Conservation (phyloP, 1,140 invertebrate genomes). For the Aricia agestis region DNA sequence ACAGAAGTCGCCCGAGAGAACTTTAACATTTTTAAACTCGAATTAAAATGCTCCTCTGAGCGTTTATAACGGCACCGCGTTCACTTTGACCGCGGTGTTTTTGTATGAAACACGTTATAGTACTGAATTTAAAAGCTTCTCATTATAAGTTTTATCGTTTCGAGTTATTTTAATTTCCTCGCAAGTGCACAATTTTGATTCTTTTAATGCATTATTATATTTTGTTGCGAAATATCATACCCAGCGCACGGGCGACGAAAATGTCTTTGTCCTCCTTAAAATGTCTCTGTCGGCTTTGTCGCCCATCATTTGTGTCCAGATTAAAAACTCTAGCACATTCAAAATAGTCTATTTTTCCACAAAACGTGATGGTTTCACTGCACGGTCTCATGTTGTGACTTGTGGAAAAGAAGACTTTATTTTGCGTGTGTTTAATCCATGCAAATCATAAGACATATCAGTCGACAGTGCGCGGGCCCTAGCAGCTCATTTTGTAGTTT, state of each 20-base stretch:
- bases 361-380: no score
- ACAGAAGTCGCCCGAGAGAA: background rate
- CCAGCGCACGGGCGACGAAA: no score
- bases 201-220: background rate
- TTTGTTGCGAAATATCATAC: background rate
- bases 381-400: no score
- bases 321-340: no score
- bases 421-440: no score
- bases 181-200: background rate
- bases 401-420: no score
- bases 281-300: no score
- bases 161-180: background rate
- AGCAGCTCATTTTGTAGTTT: conserved; percentile 16
- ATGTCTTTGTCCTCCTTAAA: no score
- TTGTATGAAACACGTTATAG: background rate
- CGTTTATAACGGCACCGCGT: background rate
- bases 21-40: background rate
- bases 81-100: background rate
- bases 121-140: background rate
- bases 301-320: no score
- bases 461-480: no score
- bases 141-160: background rate
- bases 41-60: background rate
- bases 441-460: no score
- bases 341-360: no score